phyloP scores from a whole-genome alignment of 1,140 invertebrate species.

The Bombus pyrosoma region DNA sequence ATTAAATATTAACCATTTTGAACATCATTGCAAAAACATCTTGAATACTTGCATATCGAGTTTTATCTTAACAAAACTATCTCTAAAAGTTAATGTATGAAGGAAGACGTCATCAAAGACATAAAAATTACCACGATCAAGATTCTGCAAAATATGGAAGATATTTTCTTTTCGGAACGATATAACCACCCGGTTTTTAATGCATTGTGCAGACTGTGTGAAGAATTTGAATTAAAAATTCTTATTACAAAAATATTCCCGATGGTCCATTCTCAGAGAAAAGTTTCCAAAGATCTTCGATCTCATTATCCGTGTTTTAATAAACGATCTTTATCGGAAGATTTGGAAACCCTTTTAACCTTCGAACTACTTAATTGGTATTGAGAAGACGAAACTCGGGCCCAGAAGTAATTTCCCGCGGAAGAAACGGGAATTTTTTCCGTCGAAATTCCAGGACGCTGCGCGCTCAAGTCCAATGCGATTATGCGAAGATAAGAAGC shows the following conservation, averaged over 20 bases:
- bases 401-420: neutral
- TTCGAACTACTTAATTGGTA: neutral
- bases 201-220: no score
- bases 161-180: no score
- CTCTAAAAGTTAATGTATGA: no score
- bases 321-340: neutral
- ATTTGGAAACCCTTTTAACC: neutral
- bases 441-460: neutral
- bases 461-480: neutral
- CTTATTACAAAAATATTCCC: neutral
- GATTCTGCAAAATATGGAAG: no score
- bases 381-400: neutral
- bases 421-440: neutral
- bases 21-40: neutral
- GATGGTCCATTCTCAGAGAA: neutral
- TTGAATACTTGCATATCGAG: neutral
- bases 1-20: no score
- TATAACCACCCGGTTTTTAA: no score
- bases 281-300: neutral
- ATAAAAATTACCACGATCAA: no score
- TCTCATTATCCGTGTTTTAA: neutral
- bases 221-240: no score
- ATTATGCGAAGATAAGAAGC: slow-evolving; percentile 35
- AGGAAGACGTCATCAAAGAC: no score
- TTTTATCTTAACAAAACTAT: neutral